Conservation (phyloP, 2,888 invertebrate genomes). For the Atherix ibis region DNA sequence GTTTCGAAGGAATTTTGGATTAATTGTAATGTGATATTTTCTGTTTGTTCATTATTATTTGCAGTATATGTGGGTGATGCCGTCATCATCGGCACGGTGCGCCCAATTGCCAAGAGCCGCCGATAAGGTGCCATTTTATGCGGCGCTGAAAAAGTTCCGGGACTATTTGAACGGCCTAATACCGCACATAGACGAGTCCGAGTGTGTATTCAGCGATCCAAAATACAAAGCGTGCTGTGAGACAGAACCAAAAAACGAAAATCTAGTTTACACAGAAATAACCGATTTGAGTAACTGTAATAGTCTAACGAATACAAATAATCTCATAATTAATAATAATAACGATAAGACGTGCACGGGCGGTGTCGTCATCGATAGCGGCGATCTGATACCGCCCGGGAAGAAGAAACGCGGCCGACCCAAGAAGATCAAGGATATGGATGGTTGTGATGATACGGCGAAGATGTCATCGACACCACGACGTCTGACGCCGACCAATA, state of each 20-base stretch:
- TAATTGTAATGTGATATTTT: not conserved
- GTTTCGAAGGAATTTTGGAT: too few relatives aligned
- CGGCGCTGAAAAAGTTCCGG: conserved; percentile 85
- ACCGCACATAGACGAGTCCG: conserved; percentile 68
- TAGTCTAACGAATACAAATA: not conserved
- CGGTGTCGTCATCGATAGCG: not conserved
- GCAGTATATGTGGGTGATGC: conserved; percentile 99
- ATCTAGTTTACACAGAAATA: conserved; percentile 11
- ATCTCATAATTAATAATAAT: conserved; percentile 16
- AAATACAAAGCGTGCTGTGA: conserved; percentile 48
- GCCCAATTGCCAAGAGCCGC: conserved; percentile 94
- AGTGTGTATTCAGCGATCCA: conserved; percentile 69
- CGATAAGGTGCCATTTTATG: conserved; percentile 96
- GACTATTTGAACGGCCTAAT: conserved; percentile 83
- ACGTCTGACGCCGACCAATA: conserved; percentile 19
- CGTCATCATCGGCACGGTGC: conserved; percentile 92
- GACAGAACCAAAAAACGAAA: conserved; percentile 33
- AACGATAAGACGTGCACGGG: conserved; percentile 5
- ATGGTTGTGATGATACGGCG: conserved; percentile 30
- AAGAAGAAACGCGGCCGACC: conserved; percentile 85
- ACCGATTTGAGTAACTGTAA: conserved; percentile 13
- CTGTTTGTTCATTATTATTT: conserved; percentile 25
- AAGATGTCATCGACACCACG: conserved; percentile 21
- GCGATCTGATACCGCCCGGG: conserved; percentile 35
- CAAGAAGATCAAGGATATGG: conserved; percentile 42